phyloP scores from a whole-genome alignment of 2,797 vertebrate genomes.

The Percopsis omiscomaycus region DNA sequence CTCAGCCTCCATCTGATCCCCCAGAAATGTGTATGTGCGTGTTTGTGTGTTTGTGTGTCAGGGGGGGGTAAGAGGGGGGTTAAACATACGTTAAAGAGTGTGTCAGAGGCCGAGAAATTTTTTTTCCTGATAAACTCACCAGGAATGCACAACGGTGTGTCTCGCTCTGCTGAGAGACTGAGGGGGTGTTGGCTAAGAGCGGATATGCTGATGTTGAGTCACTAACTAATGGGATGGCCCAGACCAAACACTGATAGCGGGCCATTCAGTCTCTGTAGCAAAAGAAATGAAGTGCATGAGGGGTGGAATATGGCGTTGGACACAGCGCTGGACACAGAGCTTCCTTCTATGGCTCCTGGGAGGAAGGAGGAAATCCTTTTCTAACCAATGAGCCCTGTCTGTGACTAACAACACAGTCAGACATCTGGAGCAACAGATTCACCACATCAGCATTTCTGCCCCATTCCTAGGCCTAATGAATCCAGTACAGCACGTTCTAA shows the following conservation, averaged over 20 bases:
- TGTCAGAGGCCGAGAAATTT: not conserved
- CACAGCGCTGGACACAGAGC: constrained; percentile 18
- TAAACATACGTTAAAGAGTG: constrained; percentile 5
- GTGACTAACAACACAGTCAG: constrained; percentile 30
- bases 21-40: constrained; percentile 26
- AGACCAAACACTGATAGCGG: constrained; percentile 35
- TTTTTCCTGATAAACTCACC: constrained; percentile 45
- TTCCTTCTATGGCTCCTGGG: constrained; percentile 33
- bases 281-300: constrained; percentile 40
- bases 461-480: not conserved
- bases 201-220: constrained; percentile 42
- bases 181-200: constrained; percentile 47
- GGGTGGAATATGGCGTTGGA: constrained; percentile 28
- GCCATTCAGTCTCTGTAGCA: constrained; percentile 29
- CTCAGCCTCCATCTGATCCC: constrained; percentile 32
- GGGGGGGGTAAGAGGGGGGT: constrained; percentile 22
- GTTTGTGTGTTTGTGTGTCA: not conserved
- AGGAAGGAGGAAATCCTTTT: constrained; percentile 62
- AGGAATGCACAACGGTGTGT: constrained; percentile 55
- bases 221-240: constrained; percentile 38
- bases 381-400: constrained; percentile 30
- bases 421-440: constrained; percentile 16
- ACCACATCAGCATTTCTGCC: constrained; percentile 17
- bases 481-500: not conserved
- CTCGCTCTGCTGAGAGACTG: constrained; percentile 16